These are phyloP conservation scores for Heteromyza rotundicornis DNA, from an alignment of 2,888 invertebrate genomes.

Conservation along the genomic window DNA sequence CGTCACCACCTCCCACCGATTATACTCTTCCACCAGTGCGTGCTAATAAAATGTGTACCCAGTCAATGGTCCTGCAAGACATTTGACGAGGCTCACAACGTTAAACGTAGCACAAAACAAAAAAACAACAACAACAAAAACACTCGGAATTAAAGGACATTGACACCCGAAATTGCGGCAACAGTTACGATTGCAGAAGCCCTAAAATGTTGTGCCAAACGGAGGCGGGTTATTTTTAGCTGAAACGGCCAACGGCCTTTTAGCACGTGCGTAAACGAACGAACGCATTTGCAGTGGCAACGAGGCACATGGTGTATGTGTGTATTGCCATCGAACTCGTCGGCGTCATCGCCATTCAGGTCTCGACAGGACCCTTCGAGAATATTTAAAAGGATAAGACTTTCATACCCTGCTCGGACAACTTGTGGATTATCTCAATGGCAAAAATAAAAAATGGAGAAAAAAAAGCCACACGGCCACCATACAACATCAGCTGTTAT, in stretches of 20 bases:
- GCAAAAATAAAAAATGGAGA: no score
- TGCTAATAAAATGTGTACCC: conserved; percentile 23
- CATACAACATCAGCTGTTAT: neutral
- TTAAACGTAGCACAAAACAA: conserved; percentile 41
- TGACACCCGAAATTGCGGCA: conserved; percentile 46
- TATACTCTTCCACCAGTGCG: neutral
- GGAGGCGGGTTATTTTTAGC: conserved; percentile 5
- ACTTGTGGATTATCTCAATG: neutral
- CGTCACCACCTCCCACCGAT: no score
- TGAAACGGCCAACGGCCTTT: neutral
- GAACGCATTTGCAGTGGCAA: neutral
- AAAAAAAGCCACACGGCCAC: no score
- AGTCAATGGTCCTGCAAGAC: conserved; percentile 21
- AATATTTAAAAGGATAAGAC: no score
- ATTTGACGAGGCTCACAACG: conserved; percentile 14
- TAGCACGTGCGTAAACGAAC: neutral
- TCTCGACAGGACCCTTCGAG: no score
- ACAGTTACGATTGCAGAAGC: conserved; percentile 16
- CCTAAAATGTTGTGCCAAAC: conserved; percentile 20
- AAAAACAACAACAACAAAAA: conserved; percentile 21
- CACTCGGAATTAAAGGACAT: conserved; percentile 43
- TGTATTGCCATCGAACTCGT: no score
- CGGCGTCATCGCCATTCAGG: no score
- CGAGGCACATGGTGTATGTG: no score
- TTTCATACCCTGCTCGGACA: no score